Conservation (phyloP, 2,888 invertebrate species). For the Tenthredo scrophulariae region DNA sequence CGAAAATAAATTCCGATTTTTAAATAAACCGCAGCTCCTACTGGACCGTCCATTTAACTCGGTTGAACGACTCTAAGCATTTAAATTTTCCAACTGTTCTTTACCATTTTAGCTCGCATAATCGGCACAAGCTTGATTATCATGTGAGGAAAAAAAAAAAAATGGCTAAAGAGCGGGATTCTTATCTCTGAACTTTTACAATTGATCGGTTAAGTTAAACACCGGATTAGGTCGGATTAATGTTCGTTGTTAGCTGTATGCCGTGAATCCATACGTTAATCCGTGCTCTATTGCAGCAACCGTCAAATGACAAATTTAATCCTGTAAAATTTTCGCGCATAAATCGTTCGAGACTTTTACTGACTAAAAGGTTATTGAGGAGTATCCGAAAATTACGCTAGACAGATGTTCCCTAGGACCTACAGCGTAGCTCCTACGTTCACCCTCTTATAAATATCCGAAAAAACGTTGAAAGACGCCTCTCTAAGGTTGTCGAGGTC, state of each 20-base stretch:
- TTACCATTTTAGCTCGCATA: neutral
- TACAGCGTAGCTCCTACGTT: conserved; percentile 38
- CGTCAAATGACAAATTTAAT: neutral
- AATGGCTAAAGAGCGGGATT: neutral
- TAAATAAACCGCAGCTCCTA: neutral
- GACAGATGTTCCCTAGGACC: conserved; percentile 45
- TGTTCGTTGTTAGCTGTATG: neutral
- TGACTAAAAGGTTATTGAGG: neutral
- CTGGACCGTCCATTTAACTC: neutral
- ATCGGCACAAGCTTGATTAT: neutral
- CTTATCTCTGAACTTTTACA: neutral
- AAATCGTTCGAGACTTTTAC: conserved; percentile 1
- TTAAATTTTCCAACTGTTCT: neutral
- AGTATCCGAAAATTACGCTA: conserved; percentile 22
- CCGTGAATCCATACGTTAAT: neutral
- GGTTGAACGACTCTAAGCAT: neutral
- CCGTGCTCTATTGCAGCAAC: neutral
- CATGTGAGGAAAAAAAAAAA: neutral
- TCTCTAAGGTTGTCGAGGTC: conserved; percentile 34
- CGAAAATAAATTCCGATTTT: neutral
- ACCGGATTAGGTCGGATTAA: neutral
- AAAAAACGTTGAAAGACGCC: conserved; percentile 42
- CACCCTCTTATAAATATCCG: neutral
- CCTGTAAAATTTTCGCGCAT: neutral
- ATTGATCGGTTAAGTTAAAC: neutral